Conservation (phyloP, 1,140 invertebrate genomes). For the Eumaeus atala region DNA sequence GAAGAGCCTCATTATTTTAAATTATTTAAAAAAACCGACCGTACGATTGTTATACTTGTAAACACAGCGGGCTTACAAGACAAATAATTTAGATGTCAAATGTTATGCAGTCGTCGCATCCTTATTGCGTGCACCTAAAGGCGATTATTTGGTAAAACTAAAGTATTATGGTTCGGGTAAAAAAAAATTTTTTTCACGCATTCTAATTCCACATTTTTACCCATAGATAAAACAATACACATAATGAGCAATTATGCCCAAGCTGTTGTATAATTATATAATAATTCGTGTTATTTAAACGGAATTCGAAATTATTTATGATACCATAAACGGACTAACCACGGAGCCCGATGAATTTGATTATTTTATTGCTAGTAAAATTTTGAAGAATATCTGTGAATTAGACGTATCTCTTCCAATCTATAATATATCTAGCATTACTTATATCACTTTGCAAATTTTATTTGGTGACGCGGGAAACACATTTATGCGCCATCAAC, state of each 20-base stretch:
- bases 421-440: too few species aligned
- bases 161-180: constrained; percentile 17
- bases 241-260: constrained; percentile 52
- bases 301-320: constrained; percentile 45
- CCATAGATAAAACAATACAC: constrained; percentile 53
- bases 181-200: constrained; percentile 51
- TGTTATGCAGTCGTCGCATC: neutral
- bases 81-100: constrained; percentile 19
- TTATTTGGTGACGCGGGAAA: too few species aligned
- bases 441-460: too few species aligned
- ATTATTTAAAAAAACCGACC: constrained; percentile 33
- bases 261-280: constrained; percentile 46
- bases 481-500: too few species aligned
- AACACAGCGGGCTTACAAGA: constrained; percentile 44
- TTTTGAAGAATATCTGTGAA: neutral
- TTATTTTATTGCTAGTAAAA: constrained; percentile 26
- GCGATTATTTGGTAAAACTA: constrained; percentile 18
- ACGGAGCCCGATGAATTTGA: constrained; percentile 26
- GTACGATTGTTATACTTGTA: constrained; percentile 62
- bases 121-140: constrained; percentile 17
- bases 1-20: constrained; percentile 50
- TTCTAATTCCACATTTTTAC: constrained; percentile 50
- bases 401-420: too few species aligned
- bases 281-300: constrained; percentile 35
- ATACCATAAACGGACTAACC: constrained; percentile 29